These are phyloP conservation scores for Rhinophrynus dorsalis DNA, from an alignment of 2,797 vertebrate species.

Conservation along the genomic window DNA sequence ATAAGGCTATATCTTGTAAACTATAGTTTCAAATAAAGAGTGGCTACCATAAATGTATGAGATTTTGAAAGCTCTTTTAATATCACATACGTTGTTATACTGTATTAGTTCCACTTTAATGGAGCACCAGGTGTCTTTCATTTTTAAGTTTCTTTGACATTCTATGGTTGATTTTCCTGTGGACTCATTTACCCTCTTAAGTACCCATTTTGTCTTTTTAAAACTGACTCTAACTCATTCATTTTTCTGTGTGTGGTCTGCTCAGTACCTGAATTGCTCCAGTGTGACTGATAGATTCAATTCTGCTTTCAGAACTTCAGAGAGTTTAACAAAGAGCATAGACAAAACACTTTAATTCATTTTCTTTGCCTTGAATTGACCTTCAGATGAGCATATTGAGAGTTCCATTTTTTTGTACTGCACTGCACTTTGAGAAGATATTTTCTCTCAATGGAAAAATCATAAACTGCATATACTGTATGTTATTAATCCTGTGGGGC, in stretches of 20 bases:
- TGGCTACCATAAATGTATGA: too few species aligned
- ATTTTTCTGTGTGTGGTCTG: constrained; percentile 43
- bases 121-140: constrained; percentile 34
- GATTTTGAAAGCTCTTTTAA: too few species aligned
- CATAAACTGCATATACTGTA: neutral
- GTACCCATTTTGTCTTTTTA: constrained; percentile 38
- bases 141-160: constrained; percentile 34
- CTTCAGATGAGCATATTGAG: neutral
- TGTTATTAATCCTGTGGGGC: neutral
- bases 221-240: constrained; percentile 29
- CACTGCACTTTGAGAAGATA: neutral
- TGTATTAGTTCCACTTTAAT: constrained; percentile 5
- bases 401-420: neutral
- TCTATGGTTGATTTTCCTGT: constrained; percentile 37
- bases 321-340: neutral
- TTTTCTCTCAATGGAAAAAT: constrained; percentile 7
- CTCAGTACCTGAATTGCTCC: constrained; percentile 10
- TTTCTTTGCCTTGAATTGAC: constrained; percentile 10
- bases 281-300: constrained; percentile 17
- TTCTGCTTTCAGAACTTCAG: constrained; percentile 11
- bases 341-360: constrained; percentile 34
- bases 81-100: too few species aligned
- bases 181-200: constrained; percentile 25
- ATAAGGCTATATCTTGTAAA: too few species aligned
- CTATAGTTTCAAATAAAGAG: too few species aligned